Percentiles rank a stretch among this genome's conserved stretches.
Evolutionary conservation across 2,113 vertebrate species (phyloP).

Genomic region (Saccopteryx leptura): DNA sequence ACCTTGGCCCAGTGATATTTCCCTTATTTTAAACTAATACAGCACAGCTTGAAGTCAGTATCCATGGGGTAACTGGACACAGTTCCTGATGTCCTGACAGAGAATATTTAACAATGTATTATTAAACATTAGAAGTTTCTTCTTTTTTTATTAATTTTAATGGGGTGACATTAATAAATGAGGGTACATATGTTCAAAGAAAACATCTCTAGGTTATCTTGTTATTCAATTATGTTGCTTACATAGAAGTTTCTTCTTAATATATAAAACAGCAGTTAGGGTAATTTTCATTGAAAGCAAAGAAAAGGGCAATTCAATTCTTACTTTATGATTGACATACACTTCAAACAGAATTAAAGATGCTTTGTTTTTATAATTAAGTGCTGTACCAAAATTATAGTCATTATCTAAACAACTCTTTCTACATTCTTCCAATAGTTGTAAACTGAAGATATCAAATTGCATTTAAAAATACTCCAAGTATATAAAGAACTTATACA

Average conservation of each 20-base stretch:
- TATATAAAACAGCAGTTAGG: conserved; percentile 4
- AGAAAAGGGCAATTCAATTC: conserved; percentile 63
- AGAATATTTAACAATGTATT: conserved; percentile 6
- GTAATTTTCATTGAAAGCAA: conserved; percentile 60
- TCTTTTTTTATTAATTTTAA: background rate
- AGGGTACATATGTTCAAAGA: too few relatives aligned
- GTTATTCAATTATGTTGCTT: too few relatives aligned
- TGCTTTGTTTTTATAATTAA: conserved; percentile 57
- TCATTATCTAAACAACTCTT: conserved; percentile 63
- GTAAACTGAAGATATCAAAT: conserved; percentile 43
- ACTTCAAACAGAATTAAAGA: conserved; percentile 61
- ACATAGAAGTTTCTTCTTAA: background rate
- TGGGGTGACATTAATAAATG: too few relatives aligned
- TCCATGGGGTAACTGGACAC: background rate
- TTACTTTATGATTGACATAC: conserved; percentile 11
- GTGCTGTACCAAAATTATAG: conserved; percentile 44
- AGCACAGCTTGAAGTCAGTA: conserved; percentile 12
- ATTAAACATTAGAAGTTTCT: conserved; percentile 7
- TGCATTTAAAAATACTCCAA: too few relatives aligned
- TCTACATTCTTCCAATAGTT: conserved; percentile 32
- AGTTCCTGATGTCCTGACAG: conserved; percentile 16
- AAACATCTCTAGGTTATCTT: too few relatives aligned
- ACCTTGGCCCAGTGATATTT: background rate
- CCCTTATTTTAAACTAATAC: conserved; percentile 13
- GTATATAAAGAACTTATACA: too few relatives aligned